Evolutionary conservation across 2,113 vertebrate genomes (phyloP).

Genomic region (Mustelus asterias): DNA sequence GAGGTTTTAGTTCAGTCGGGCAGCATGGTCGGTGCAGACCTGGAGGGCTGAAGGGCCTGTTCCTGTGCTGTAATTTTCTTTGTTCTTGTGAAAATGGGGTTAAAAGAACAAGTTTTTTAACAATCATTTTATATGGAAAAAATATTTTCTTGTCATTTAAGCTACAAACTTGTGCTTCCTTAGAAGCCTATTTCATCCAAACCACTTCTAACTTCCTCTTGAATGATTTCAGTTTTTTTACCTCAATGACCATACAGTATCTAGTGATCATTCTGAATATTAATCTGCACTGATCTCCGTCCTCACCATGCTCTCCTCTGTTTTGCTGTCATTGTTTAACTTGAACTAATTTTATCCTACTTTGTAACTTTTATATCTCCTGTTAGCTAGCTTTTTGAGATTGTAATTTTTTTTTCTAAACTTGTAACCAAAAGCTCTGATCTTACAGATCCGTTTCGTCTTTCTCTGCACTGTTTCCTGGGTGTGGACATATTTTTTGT

Average conservation of each 20-base stretch:
- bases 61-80: too few species aligned
- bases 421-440: neutral
- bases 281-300: neutral
- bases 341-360: neutral
- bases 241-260: neutral
- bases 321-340: neutral
- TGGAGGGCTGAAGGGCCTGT: too few species aligned
- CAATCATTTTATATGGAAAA: neutral
- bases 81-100: too few species aligned
- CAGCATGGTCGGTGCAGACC: too few species aligned
- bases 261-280: neutral
- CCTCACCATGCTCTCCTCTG: neutral
- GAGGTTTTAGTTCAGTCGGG: too few species aligned
- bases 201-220: neutral
- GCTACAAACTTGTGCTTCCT: neutral
- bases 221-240: neutral
- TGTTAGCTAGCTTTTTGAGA: neutral
- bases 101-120: neutral
- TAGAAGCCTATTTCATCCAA: neutral
- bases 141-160: neutral
- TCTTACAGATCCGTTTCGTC: neutral
- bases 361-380: neutral
- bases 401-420: neutral
- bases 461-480: neutral
- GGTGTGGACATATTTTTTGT: neutral